Conservation (phyloP, 2,113 vertebrate species). For the Gorilla gorilla region DNA sequence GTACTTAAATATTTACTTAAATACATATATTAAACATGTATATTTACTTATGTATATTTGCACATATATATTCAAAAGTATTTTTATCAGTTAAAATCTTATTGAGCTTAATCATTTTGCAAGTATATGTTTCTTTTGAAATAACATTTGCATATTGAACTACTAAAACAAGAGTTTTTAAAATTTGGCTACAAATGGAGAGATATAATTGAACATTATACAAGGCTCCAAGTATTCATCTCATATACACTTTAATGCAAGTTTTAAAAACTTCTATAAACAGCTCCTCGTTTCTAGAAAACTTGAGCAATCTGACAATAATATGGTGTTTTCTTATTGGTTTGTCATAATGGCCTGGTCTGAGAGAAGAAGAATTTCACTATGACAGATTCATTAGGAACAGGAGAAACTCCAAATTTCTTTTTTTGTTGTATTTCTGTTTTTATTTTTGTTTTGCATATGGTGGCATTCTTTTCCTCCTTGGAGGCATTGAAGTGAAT, state of each 20-base stretch:
- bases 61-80: not conserved
- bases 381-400: not conserved
- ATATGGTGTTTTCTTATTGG: not conserved
- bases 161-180: not conserved
- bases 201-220: not conserved
- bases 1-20: not conserved
- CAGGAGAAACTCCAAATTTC: not conserved
- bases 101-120: not conserved
- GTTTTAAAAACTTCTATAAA: not conserved
- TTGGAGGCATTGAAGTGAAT: not conserved
- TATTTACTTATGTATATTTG: not conserved
- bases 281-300: not conserved
- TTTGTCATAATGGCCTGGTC: not conserved
- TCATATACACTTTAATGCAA: not conserved
- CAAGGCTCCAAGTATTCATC: not conserved
- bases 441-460: not conserved
- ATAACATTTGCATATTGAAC: not conserved
- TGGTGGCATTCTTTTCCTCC: not conserved
- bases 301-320: not conserved
- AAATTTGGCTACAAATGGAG: not conserved
- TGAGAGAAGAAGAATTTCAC: not conserved
- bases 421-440: not conserved
- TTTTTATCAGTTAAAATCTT: not conserved
- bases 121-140: not conserved
- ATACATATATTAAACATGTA: not conserved